These are phyloP conservation scores for Lagorchestes hirsutus DNA, from an alignment of 2,797 vertebrate species.

Conservation along the genomic window DNA sequence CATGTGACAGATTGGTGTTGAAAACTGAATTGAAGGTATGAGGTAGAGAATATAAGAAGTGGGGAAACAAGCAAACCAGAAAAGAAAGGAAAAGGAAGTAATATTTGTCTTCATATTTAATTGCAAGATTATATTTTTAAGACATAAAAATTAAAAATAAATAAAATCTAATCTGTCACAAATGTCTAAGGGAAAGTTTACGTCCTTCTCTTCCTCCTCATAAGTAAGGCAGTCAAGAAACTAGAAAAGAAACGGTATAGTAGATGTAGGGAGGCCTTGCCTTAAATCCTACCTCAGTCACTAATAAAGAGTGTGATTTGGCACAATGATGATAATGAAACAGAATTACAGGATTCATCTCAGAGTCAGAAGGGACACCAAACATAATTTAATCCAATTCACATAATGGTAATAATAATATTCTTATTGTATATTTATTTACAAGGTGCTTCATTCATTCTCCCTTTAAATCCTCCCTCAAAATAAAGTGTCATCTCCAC, in stretches of 20 bases:
- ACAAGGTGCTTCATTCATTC: not conserved
- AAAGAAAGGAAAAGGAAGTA: not conserved
- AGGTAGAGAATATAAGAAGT: not conserved
- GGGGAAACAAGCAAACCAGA: not conserved
- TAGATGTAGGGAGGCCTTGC: not conserved
- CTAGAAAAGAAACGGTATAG: not conserved
- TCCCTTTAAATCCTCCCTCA: not conserved
- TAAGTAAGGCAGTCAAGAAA: not conserved
- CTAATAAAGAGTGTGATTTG: not conserved
- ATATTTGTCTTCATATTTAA: not conserved
- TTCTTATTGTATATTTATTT: not conserved
- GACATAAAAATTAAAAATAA: not conserved
- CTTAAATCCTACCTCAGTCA: not conserved
- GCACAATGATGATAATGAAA: too few relatives aligned
- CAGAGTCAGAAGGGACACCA: not conserved
- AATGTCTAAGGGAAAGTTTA: conserved; percentile 1
- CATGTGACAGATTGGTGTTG: not conserved
- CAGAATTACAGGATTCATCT: too few relatives aligned
- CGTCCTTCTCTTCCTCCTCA: not conserved
- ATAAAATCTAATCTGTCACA: not conserved
- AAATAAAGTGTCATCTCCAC: not conserved
- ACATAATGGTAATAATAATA: not conserved
- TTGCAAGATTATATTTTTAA: conserved; percentile 10
- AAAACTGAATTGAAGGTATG: not conserved
- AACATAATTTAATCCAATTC: not conserved